Evolutionary conservation across 37 sponge, comb jelly and placozoan genomes (phyloP).

Genomic region (Eunapius fragilis): DNA sequence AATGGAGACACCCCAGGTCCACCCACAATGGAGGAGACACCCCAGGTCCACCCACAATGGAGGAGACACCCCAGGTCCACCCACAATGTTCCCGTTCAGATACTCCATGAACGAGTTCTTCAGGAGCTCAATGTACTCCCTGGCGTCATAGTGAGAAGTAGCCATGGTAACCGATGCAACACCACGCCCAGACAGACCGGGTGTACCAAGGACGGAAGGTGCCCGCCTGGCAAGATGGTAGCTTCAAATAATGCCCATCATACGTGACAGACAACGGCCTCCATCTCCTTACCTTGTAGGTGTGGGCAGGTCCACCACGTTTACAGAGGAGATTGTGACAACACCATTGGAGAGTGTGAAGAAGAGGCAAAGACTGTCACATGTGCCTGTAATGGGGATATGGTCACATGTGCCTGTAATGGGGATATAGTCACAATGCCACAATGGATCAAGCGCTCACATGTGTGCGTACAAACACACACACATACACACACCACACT

Average conservation of each 20-base stretch:
- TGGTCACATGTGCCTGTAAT: background rate
- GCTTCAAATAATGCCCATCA: background rate
- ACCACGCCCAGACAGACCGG: background rate
- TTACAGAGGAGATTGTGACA: constrained; percentile 17
- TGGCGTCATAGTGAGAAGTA: background rate
- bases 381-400: background rate
- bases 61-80: no score
- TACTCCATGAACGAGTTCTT: constrained; percentile 52
- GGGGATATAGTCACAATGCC: background rate
- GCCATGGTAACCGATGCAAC: background rate
- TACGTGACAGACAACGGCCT: background rate
- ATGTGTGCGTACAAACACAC: background rate
- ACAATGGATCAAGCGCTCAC: background rate
- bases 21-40: no score
- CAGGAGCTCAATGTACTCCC: constrained; percentile 18
- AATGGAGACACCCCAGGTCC: no score
- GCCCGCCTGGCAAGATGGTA: background rate
- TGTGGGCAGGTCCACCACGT: background rate
- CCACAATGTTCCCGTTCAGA: constrained; percentile 41
- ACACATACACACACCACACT: background rate
- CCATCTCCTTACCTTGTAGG: background rate
- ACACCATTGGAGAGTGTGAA: constrained; percentile 68
- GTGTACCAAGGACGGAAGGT: background rate
- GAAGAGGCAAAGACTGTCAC: constrained; percentile 6
- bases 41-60: no score